Evolutionary conservation across 2,797 vertebrate genomes (phyloP).

Genomic region (Knipowitschia caucasica): DNA sequence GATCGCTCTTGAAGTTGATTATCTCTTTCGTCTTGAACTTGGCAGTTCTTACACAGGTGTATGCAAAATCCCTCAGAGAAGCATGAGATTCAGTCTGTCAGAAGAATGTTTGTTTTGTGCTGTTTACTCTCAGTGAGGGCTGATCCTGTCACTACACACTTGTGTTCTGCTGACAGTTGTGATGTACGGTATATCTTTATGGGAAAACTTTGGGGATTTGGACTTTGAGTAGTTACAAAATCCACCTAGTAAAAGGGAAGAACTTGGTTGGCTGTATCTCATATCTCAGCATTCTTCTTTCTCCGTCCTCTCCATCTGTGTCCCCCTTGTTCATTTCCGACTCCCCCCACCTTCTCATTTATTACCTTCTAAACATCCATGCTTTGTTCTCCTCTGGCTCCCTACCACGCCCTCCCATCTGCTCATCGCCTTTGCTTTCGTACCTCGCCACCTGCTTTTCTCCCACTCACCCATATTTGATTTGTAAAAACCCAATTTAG

Average conservation of each 20-base stretch:
- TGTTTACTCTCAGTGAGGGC: slow-evolving; percentile 4
- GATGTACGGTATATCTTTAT: slow-evolving; percentile 17
- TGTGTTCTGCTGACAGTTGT: slow-evolving; percentile 14
- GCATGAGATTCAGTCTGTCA: slow-evolving; percentile 3
- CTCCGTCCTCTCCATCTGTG: slow-evolving; percentile 32
- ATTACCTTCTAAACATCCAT: slow-evolving; percentile 17
- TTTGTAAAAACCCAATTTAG: slow-evolving; percentile 1
- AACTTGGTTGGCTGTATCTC: neutral
- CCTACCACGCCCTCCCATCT: slow-evolving; percentile 45
- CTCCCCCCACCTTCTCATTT: slow-evolving; percentile 11
- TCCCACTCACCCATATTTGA: neutral
- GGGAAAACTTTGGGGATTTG: neutral
- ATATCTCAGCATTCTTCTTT: neutral
- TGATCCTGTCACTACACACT: slow-evolving; percentile 1
- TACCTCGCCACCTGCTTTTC: neutral
- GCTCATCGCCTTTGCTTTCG: slow-evolving; percentile 21
- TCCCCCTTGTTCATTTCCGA: neutral
- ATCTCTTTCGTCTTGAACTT: neutral
- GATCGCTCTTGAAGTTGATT: neutral
- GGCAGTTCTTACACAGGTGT: neutral
- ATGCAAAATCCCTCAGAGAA: neutral
- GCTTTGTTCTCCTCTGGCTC: slow-evolving; percentile 28
- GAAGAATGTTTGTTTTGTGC: neutral
- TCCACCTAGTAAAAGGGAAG: neutral
- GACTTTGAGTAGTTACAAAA: neutral